Percentiles rank a stretch among this genome's conserved stretches.
phyloP scores from a whole-genome alignment of 2,888 invertebrate genomes.

The Diaprepes abbreviatus region DNA sequence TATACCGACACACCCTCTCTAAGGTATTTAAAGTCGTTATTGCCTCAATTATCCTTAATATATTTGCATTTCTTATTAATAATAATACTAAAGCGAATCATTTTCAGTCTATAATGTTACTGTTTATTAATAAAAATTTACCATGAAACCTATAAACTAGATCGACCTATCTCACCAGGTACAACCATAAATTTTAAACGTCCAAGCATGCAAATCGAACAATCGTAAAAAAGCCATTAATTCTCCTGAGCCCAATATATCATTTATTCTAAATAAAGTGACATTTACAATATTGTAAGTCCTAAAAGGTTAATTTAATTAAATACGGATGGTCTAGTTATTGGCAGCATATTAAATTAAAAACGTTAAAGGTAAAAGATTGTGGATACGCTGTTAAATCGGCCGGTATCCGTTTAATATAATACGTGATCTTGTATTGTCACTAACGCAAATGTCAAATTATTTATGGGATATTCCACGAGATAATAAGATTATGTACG shows the following conservation, averaged over 20 bases:
- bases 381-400: constrained; percentile 27
- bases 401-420: constrained; percentile 15
- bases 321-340: constrained; percentile 50
- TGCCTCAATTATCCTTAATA: too few relatives aligned
- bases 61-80: too few relatives aligned
- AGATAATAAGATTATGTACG: neutral
- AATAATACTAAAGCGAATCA: too few relatives aligned
- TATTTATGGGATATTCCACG: neutral
- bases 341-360: constrained; percentile 45
- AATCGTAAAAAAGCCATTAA: constrained; percentile 48
- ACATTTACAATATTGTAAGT: constrained; percentile 45
- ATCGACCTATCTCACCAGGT: constrained; percentile 12
- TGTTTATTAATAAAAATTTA: neutral
- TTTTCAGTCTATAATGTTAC: too few relatives aligned
- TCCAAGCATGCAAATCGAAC: constrained; percentile 44
- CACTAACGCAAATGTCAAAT: constrained; percentile 19
- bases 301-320: constrained; percentile 51
- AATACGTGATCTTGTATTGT: constrained; percentile 33
- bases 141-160: constrained; percentile 5
- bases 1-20: too few relatives aligned
- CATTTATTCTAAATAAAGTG: constrained; percentile 49
- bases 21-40: too few relatives aligned
- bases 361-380: constrained; percentile 36
- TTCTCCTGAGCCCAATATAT: constrained; percentile 45
- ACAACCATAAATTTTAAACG: constrained; percentile 39